These are phyloP conservation scores for Drosophila littoralis DNA, from an alignment of 1,140 invertebrate species.

Conservation along the genomic window DNA sequence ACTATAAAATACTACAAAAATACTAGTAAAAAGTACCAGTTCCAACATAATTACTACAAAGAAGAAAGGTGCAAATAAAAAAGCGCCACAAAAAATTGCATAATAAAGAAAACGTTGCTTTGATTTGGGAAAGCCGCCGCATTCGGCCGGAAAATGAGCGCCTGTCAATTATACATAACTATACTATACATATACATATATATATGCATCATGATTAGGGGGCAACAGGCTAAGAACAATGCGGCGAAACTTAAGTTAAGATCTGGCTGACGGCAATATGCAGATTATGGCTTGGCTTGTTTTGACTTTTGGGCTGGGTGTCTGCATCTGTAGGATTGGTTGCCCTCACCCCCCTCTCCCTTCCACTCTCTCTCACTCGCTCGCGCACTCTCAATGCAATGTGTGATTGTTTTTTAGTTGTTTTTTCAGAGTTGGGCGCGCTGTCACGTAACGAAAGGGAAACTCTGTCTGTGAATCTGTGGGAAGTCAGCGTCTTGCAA, in stretches of 20 bases:
- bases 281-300: slow-evolving; percentile 51
- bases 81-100: slow-evolving; percentile 24
- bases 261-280: slow-evolving; percentile 55
- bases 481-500: slow-evolving; percentile 65
- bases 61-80: slow-evolving; percentile 60
- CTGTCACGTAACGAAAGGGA: slow-evolving; percentile 69
- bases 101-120: slow-evolving; percentile 30
- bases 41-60: slow-evolving; percentile 71
- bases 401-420: slow-evolving; percentile 50
- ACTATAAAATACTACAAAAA: slow-evolving; percentile 14
- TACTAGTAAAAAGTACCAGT: slow-evolving; percentile 51
- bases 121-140: slow-evolving; percentile 59
- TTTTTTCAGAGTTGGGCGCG: slow-evolving; percentile 38
- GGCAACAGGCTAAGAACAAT: slow-evolving; percentile 63
- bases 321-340: slow-evolving; percentile 53
- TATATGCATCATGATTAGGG: slow-evolving; percentile 45
- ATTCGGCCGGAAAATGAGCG: slow-evolving; percentile 62
- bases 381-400: slow-evolving; percentile 32
- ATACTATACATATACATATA: slow-evolving; percentile 7
- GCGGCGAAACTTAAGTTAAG: slow-evolving; percentile 53
- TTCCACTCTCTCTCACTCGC: slow-evolving; percentile 11
- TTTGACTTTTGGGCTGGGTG: slow-evolving; percentile 27
- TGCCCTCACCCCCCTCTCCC: not conserved
- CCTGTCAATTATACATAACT: slow-evolving; percentile 57
- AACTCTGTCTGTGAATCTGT: slow-evolving; percentile 66